Conservation (phyloP, 2,797 vertebrate species). For the Acropternis orthonyx region DNA sequence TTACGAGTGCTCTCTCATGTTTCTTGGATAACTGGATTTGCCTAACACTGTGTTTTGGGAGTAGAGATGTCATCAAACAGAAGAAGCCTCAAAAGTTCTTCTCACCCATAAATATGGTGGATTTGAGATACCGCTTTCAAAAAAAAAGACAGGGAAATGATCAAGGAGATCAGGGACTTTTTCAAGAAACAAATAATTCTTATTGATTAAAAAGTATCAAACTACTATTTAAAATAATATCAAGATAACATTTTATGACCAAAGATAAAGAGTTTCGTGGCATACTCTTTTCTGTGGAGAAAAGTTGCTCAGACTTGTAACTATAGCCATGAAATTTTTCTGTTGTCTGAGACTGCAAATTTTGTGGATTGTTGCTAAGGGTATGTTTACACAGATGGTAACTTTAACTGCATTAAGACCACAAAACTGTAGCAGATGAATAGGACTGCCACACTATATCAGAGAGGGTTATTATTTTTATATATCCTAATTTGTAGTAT, state of each 20-base stretch:
- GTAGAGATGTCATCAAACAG: neutral
- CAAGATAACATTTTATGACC: neutral
- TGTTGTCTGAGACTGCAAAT: neutral
- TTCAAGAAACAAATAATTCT: neutral
- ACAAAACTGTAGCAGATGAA: neutral
- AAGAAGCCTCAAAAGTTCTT: neutral
- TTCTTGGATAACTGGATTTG: neutral
- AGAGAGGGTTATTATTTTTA: neutral
- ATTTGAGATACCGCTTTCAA: neutral
- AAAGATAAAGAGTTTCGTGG: neutral
- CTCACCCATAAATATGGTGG: neutral
- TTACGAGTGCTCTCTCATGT: neutral
- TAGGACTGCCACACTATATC: neutral
- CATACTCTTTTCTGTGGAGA: neutral
- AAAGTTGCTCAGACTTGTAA: neutral
- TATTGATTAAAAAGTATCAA: neutral
- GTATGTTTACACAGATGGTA: neutral
- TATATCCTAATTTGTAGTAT: neutral
- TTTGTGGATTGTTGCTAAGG: neutral
- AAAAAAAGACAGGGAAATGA: neutral
- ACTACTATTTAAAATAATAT: neutral
- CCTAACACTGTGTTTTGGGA: neutral
- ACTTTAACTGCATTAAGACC: neutral
- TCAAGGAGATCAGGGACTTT: neutral
- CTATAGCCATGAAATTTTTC: neutral